These are phyloP conservation scores for Typhlichthys eigenmanni DNA, from an alignment of 2,797 vertebrate species.

Conservation along the genomic window DNA sequence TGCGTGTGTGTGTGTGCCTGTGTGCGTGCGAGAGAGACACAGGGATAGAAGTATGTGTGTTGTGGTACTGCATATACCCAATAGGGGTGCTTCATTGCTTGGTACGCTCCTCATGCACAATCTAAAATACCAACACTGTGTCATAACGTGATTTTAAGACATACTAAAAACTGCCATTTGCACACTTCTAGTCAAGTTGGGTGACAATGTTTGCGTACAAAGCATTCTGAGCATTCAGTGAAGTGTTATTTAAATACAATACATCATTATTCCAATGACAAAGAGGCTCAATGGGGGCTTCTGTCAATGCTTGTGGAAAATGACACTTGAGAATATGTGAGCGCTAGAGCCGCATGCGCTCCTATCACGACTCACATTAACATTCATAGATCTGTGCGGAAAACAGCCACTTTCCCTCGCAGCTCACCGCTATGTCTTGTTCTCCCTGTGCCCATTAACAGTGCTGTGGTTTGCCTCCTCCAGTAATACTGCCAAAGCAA, in stretches of 20 bases:
- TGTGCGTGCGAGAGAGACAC: no score
- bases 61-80: no score
- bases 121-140: no score
- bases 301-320: constrained; percentile 56
- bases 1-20: no score
- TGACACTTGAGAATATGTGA: constrained; percentile 59
- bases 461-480: constrained; percentile 8
- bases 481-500: background rate
- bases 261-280: constrained; percentile 52
- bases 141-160: no score
- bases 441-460: constrained; percentile 4
- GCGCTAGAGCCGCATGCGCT: constrained; percentile 28
- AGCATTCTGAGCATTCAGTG: constrained; percentile 35
- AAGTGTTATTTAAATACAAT: constrained; percentile 40
- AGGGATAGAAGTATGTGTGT: no score
- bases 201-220: constrained; percentile 35
- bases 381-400: constrained; percentile 34
- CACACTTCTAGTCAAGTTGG: constrained; percentile 8
- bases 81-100: no score
- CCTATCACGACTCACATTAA: constrained; percentile 46
- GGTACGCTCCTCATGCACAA: no score
- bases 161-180: no score
- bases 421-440: constrained; percentile 8
- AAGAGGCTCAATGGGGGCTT: constrained; percentile 55
- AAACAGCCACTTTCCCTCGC: constrained; percentile 12